phyloP scores from a whole-genome alignment of 2,113 vertebrate species.

The Labeo rohita region DNA sequence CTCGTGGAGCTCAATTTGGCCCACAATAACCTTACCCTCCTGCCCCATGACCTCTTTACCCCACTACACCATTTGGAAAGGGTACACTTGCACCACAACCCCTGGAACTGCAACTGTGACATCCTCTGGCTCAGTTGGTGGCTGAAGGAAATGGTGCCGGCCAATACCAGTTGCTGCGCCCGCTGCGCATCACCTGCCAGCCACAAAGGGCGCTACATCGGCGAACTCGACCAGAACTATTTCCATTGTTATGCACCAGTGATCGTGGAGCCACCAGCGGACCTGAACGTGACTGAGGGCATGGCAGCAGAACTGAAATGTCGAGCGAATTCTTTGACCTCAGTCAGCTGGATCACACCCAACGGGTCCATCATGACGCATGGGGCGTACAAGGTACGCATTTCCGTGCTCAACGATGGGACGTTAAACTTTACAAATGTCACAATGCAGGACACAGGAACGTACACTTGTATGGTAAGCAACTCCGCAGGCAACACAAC shows the following conservation, averaged over 20 bases:
- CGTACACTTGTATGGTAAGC: slow-evolving; percentile 98
- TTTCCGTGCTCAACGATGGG: slow-evolving; percentile 95
- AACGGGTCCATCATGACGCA: slow-evolving; percentile 98
- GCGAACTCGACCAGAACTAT: slow-evolving; percentile 96
- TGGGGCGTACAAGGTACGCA: slow-evolving; percentile 93
- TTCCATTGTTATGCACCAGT: slow-evolving; percentile 98
- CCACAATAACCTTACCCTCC: slow-evolving; percentile 95
- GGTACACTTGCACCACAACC: slow-evolving; percentile 98
- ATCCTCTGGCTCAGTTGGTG: slow-evolving; percentile 99
- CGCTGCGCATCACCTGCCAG: slow-evolving; percentile 90
- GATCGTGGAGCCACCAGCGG: slow-evolving; percentile 95
- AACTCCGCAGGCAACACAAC: slow-evolving; percentile 98
- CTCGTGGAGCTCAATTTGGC: slow-evolving; percentile 97
- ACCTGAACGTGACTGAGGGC: slow-evolving; percentile 98
- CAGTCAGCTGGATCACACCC: slow-evolving; percentile 98
- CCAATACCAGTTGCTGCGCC: slow-evolving; percentile 97
- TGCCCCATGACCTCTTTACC: slow-evolving; percentile 98
- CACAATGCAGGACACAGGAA: slow-evolving; percentile 96
- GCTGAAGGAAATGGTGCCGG: slow-evolving; percentile 98
- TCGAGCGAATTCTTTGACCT: slow-evolving; percentile 93
- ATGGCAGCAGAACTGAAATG: slow-evolving; percentile 97
- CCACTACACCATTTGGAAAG: slow-evolving; percentile 94
- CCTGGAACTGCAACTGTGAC: slow-evolving; percentile 99
- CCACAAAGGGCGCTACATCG: slow-evolving; percentile 95
- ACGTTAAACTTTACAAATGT: slow-evolving; percentile 98